Evolutionary conservation across 1,140 invertebrate genomes (phyloP).

Genomic region (Temnothorax curvispinosus): DNA sequence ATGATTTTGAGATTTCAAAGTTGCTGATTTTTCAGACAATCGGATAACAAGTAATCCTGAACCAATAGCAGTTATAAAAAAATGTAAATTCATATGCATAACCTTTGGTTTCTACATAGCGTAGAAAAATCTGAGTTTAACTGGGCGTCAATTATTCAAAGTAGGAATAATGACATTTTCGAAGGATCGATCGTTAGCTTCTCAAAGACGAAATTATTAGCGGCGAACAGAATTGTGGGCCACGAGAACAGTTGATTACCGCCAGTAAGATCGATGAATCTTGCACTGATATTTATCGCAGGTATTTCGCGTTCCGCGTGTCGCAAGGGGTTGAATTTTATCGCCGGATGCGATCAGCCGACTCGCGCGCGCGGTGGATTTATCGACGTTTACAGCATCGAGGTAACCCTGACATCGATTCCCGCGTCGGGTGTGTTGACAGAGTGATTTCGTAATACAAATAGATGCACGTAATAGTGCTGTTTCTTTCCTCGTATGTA

Average conservation of each 20-base stretch:
- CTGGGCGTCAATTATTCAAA: background rate
- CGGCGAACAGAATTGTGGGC: background rate
- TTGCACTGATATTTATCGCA: constrained; percentile 42
- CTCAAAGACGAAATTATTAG: constrained; percentile 27
- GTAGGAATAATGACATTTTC: background rate
- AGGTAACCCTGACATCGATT: constrained; percentile 74
- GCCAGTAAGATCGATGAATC: constrained; percentile 34
- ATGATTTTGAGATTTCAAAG: background rate
- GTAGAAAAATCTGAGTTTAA: background rate
- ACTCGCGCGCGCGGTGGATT: constrained; percentile 53
- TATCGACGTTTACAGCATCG: constrained; percentile 67
- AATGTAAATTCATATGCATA: background rate
- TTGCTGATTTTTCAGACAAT: background rate
- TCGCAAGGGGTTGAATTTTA: constrained; percentile 50
- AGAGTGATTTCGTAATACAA: constrained; percentile 75
- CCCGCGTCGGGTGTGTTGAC: constrained; percentile 65
- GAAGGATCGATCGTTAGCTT: background rate
- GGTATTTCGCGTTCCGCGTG: constrained; percentile 54
- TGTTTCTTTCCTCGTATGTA: constrained; percentile 4
- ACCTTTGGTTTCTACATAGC: background rate
- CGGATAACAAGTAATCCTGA: background rate
- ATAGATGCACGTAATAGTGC: constrained; percentile 63
- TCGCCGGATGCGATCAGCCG: constrained; percentile 47
- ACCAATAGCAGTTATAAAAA: background rate
- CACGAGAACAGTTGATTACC: constrained; percentile 1